These are phyloP conservation scores for Atlantisia rogersi DNA, from an alignment of 2,113 vertebrate species.

Conservation along the genomic window DNA sequence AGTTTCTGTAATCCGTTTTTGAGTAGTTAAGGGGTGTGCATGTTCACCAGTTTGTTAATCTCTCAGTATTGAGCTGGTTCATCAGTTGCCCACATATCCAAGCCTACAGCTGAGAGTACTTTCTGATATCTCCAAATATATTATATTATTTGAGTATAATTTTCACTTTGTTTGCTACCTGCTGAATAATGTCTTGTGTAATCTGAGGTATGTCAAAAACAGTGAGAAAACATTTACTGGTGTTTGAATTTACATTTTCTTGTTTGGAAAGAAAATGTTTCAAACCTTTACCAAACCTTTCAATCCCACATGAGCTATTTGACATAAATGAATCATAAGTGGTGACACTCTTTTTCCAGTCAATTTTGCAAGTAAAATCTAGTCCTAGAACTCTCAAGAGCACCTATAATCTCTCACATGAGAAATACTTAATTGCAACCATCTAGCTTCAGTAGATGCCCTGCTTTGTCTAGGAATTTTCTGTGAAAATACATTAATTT, in stretches of 20 bases:
- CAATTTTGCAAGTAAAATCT: slow-evolving; percentile 26
- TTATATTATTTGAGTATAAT: neutral
- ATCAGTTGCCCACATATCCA: neutral
- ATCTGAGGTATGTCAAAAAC: neutral
- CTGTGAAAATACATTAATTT: neutral
- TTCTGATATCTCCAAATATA: neutral
- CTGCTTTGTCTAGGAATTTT: neutral
- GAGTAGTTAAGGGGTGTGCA: neutral
- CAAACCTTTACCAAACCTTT: neutral
- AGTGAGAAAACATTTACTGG: neutral
- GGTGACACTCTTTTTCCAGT: neutral
- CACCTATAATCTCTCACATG: neutral
- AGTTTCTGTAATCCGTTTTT: neutral
- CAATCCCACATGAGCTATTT: neutral
- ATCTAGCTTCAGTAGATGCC: neutral
- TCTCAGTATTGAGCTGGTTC: neutral
- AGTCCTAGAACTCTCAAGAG: neutral
- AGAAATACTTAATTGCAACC: neutral
- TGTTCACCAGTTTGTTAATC: neutral
- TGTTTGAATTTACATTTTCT: neutral
- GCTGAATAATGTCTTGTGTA: neutral
- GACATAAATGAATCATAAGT: neutral
- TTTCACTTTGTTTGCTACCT: neutral
- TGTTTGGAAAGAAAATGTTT: neutral
- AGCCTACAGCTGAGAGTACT: neutral